These are phyloP conservation scores for Torymus texanus DNA, from an alignment of 2,888 invertebrate genomes.

Conservation along the genomic window DNA sequence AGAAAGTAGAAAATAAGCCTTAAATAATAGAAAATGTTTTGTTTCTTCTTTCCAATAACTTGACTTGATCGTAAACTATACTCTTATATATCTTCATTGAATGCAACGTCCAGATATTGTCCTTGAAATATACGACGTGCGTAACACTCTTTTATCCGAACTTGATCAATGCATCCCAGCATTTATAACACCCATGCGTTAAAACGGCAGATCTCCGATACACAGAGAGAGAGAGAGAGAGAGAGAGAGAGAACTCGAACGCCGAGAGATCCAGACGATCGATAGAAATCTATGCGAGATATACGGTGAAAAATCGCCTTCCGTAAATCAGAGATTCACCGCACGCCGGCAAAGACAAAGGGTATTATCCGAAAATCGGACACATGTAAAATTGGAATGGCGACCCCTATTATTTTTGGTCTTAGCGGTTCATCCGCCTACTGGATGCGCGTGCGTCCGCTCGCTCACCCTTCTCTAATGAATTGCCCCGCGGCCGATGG, in stretches of 20 bases:
- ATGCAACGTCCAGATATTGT: too few relatives aligned
- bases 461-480: conserved; percentile 20
- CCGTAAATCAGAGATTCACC: conserved; percentile 30
- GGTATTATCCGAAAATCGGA: conserved; percentile 47
- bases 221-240: too few relatives aligned
- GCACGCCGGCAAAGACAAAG: conserved; percentile 26
- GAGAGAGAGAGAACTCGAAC: neutral
- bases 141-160: neutral
- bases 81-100: too few relatives aligned
- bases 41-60: too few relatives aligned
- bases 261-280: conserved; percentile 4
- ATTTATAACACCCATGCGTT: neutral
- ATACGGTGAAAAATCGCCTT: conserved; percentile 33
- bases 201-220: conserved; percentile 9
- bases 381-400: conserved; percentile 50
- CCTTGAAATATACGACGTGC: too few relatives aligned
- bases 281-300: conserved; percentile 27
- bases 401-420: conserved; percentile 48
- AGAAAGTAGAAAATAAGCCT: neutral
- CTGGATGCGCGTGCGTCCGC: too few relatives aligned
- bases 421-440: conserved; percentile 35
- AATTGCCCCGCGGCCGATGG: conserved; percentile 30
- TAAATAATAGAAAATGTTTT: too few relatives aligned
- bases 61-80: too few relatives aligned
- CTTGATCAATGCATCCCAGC: conserved; percentile 22